A percentile compares a stretch with the other conserved stretches of the same genome.
phyloP scores from a whole-genome alignment of 2,888 invertebrate genomes.

The Noctua fimbriata region DNA sequence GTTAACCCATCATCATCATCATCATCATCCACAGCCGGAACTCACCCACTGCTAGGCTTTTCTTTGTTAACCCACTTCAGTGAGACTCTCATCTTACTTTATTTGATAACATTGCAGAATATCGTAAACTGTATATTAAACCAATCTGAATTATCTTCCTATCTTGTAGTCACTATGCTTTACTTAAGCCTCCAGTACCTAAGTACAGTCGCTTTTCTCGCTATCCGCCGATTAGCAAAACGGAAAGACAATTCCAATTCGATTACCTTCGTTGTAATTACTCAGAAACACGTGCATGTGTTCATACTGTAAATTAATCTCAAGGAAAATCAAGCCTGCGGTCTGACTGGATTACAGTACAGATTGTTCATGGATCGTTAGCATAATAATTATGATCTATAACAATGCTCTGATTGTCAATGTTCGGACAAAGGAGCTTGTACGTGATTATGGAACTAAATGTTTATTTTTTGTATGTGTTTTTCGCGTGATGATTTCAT shows the following conservation, averaged over 20 bases:
- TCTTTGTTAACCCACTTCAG: slow-evolving; percentile 7
- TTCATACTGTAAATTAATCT: slow-evolving; percentile 54
- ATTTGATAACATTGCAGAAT: background rate
- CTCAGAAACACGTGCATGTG: slow-evolving; percentile 40
- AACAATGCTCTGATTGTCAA: slow-evolving; percentile 39
- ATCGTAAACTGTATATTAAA: too few species aligned
- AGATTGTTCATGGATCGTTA: slow-evolving; percentile 34
- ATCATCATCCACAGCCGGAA: too few species aligned
- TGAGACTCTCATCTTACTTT: too few species aligned
- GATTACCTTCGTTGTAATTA: slow-evolving; percentile 40
- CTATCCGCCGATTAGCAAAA: slow-evolving; percentile 26
- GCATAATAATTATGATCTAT: slow-evolving; percentile 37
- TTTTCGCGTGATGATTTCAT: slow-evolving; percentile 6
- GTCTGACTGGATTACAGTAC: slow-evolving; percentile 29
- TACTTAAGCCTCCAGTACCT: background rate
- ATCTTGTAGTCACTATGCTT: background rate
- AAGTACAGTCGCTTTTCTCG: background rate
- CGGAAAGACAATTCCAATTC: slow-evolving; percentile 42
- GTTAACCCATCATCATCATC: too few species aligned
- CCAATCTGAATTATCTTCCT: background rate
- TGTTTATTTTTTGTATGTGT: slow-evolving; percentile 6
- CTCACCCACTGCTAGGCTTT: too few species aligned
- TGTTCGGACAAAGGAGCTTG: slow-evolving; percentile 9
- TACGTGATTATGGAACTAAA: slow-evolving; percentile 1
- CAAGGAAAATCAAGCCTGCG: slow-evolving; percentile 49